Conservation (phyloP, 2,113 vertebrate species). For the Percopsis transmontana region DNA sequence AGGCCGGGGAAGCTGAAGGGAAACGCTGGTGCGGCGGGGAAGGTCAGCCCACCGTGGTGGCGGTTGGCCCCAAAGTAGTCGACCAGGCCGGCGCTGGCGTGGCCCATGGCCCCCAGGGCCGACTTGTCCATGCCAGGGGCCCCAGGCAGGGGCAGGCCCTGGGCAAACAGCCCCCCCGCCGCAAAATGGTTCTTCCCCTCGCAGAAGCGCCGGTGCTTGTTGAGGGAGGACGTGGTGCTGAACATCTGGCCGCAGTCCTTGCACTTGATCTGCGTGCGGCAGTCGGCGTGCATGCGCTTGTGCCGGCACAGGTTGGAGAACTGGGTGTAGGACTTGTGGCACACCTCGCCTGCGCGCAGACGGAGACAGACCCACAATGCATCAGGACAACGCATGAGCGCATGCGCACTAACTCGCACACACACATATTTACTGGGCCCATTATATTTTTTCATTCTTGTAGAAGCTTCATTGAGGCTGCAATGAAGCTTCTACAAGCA, state of each 20-base stretch:
- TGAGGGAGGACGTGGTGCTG: conserved; percentile 99
- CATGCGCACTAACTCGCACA: not conserved
- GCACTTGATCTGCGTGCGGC: conserved; percentile 99
- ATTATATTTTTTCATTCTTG: too few relatives aligned
- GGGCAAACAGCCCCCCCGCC: conserved; percentile 96
- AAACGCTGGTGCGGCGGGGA: conserved; percentile 94
- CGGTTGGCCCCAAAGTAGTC: conserved; percentile 98
- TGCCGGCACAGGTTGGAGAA: conserved; percentile 99
- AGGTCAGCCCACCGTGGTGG: conserved; percentile 94
- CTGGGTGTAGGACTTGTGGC: conserved; percentile 99
- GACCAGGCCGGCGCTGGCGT: conserved; percentile 90
- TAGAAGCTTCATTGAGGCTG: too few relatives aligned
- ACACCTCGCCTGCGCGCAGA: conserved; percentile 92
- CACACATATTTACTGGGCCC: not conserved
- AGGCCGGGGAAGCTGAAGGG: conserved; percentile 98
- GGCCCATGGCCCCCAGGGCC: conserved; percentile 90
- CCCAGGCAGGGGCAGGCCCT: conserved; percentile 94
- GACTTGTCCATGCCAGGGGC: conserved; percentile 94
- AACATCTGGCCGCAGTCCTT: conserved; percentile 99
- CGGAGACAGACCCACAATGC: conserved; percentile 47
- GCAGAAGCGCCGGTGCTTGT: conserved; percentile 99
- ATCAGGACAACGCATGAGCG: conserved; percentile 38
- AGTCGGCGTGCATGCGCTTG: conserved; percentile 99
- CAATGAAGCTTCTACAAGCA: too few relatives aligned
- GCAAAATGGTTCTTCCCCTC: conserved; percentile 99